These are phyloP conservation scores for Orcinus orca DNA, from an alignment of 2,113 vertebrate species.

Conservation along the genomic window DNA sequence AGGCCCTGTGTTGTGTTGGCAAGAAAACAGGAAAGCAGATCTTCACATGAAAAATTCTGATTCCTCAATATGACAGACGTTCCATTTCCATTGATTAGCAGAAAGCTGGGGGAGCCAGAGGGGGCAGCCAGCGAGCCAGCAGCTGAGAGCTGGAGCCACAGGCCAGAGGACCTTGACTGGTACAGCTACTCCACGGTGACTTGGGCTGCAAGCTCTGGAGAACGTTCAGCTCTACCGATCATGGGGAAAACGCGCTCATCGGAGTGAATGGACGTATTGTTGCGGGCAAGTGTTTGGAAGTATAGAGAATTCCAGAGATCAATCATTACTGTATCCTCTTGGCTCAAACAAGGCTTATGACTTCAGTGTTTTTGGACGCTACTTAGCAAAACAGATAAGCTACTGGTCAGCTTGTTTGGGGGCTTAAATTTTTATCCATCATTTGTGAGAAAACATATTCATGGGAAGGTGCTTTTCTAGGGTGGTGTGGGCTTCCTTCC, in stretches of 20 bases:
- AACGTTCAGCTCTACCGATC: slow-evolving; percentile 47
- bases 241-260: slow-evolving; percentile 50
- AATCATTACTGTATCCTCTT: neutral
- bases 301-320: slow-evolving; percentile 39
- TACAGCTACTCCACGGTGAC: neutral
- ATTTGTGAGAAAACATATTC: neutral
- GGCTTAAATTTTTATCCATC: neutral
- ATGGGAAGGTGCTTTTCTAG: neutral
- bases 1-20: neutral
- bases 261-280: slow-evolving; percentile 62
- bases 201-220: neutral
- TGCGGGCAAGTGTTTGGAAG: slow-evolving; percentile 57
- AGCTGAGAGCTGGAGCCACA: slow-evolving; percentile 13
- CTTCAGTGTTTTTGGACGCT: neutral
- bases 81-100: neutral
- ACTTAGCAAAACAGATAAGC: neutral
- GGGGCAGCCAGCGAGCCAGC: neutral
- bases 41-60: neutral
- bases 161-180: slow-evolving; percentile 30
- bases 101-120: neutral
- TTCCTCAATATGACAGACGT: neutral
- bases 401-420: neutral
- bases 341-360: slow-evolving; percentile 50
- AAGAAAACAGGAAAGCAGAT: neutral
- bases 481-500: neutral